Evolutionary conservation across 53 echinoderm and acorn worm genomes (phyloP).

Genomic region (Stichopus horrens): DNA sequence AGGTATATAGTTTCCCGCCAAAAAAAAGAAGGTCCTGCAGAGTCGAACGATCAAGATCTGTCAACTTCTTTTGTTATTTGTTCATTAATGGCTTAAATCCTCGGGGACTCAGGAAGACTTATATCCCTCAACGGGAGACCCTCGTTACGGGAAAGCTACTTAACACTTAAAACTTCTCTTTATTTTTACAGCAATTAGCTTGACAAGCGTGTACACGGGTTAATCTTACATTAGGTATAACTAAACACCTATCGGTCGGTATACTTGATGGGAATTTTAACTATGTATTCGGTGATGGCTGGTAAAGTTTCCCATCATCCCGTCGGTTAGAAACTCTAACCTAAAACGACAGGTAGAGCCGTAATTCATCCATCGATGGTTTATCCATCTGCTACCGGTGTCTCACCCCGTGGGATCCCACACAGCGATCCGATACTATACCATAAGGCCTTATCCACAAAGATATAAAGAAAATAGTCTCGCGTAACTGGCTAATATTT

Average conservation of each 20-base stretch:
- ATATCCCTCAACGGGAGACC: constrained; percentile 14
- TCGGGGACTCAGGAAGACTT: constrained; percentile 18
- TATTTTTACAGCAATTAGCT: constrained; percentile 39
- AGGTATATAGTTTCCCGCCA: constrained; percentile 6
- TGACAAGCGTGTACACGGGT: constrained; percentile 45
- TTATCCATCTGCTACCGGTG: constrained; percentile 37
- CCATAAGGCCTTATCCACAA: not conserved
- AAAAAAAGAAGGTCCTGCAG: not conserved
- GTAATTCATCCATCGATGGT: not conserved
- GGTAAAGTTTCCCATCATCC: constrained; percentile 21
- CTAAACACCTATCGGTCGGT: constrained; percentile 9
- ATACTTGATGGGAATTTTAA: constrained; percentile 29
- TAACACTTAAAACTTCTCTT: constrained; percentile 33
- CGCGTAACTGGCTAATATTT: constrained; percentile 32
- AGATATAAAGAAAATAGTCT: constrained; percentile 12
- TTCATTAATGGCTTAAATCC: constrained; percentile 40
- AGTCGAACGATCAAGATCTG: constrained; percentile 18
- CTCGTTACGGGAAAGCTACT: constrained; percentile 25
- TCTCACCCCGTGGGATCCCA: constrained; percentile 17
- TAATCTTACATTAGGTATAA: constrained; percentile 19
- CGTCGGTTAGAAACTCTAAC: constrained; percentile 19
- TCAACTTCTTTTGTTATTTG: constrained; percentile 32
- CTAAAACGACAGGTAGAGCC: constrained; percentile 39
- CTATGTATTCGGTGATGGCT: constrained; percentile 12
- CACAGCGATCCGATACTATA: constrained; percentile 17